phyloP scores from a whole-genome alignment of 2,797 vertebrate genomes.

The Trachops cirrhosus region DNA sequence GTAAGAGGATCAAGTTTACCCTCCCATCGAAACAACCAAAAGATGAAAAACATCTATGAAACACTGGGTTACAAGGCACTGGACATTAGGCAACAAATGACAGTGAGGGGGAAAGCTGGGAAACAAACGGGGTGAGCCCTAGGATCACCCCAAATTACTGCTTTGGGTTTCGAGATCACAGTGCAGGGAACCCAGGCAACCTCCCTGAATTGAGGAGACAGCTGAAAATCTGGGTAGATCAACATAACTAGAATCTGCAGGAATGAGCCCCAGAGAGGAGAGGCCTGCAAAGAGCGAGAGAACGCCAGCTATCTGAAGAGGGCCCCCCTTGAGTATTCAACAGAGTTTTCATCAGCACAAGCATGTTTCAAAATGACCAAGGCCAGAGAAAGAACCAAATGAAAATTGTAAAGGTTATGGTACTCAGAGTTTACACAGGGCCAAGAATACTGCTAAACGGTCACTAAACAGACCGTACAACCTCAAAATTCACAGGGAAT shows the following conservation, averaged over 20 bases:
- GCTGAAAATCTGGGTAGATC: not conserved
- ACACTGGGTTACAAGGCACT: not conserved
- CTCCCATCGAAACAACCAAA: not conserved
- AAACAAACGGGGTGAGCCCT: not conserved
- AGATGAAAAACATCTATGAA: not conserved
- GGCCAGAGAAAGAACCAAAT: not conserved
- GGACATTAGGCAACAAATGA: not conserved
- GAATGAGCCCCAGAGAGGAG: not conserved
- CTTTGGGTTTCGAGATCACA: not conserved
- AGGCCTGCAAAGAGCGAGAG: not conserved
- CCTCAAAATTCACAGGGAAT: slow-evolving; percentile 49
- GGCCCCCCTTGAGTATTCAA: not conserved
- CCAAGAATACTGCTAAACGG: not conserved
- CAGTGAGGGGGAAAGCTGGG: not conserved
- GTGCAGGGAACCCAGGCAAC: not conserved
- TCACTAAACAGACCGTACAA: slow-evolving; percentile 37
- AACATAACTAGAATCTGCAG: not conserved
- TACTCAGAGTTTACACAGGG: slow-evolving; percentile 5
- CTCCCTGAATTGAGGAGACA: not conserved
- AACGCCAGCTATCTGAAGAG: not conserved
- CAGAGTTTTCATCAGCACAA: not conserved
- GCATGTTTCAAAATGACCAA: slow-evolving; percentile 10
- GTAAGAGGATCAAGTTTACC: not conserved
- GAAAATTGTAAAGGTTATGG: slow-evolving; percentile 29
- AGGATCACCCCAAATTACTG: not conserved